Evolutionary conservation across 2,888 invertebrate species (phyloP).

Genomic region (Drosophila trichaetosa): DNA sequence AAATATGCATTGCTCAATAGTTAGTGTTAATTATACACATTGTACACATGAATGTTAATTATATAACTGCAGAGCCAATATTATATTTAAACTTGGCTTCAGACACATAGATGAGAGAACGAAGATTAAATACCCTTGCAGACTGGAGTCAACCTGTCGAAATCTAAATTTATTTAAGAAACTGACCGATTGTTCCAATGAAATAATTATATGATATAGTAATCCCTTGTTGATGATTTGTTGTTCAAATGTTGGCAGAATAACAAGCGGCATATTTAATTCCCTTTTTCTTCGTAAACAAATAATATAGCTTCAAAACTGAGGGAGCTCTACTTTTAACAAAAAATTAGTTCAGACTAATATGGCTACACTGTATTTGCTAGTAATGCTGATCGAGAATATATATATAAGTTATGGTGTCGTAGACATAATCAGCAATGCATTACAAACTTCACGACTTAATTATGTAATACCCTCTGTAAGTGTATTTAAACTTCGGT

Average conservation of each 20-base stretch:
- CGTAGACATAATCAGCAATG: not conserved
- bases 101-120: not conserved
- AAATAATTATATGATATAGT: not conserved
- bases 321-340: not conserved
- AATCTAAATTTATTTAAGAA: not conserved
- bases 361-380: not conserved
- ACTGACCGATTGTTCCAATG: not conserved
- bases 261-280: not conserved
- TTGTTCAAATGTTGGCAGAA: not conserved
- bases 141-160: not conserved
- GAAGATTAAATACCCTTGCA: not conserved
- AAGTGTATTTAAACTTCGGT: constrained; percentile 24
- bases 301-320: too few species aligned
- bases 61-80: not conserved
- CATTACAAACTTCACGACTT: not conserved
- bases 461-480: not conserved
- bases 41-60: not conserved
- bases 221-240: not conserved
- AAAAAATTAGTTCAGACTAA: not conserved
- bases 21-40: not conserved
- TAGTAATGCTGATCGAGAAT: not conserved
- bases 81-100: not conserved
- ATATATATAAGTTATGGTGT: not conserved
- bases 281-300: too few species aligned
- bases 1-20: not conserved